Evolutionary conservation across 2,797 vertebrate species (phyloP).

Genomic region (Paramormyrops hopkinsi): DNA sequence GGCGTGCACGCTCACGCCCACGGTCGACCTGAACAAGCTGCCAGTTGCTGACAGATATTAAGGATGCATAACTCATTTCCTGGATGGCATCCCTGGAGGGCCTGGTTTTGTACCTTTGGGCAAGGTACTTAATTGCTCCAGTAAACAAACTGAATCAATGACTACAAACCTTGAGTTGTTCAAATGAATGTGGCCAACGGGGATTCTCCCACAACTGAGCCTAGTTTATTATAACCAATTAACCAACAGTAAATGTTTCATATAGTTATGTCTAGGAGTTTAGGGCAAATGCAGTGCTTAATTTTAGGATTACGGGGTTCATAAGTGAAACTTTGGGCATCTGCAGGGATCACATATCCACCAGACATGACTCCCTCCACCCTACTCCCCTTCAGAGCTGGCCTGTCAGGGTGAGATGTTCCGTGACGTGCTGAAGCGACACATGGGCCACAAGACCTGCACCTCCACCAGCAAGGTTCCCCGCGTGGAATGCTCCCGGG

Average conservation of each 20-base stretch:
- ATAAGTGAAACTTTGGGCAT: neutral
- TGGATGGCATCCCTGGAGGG: neutral
- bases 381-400: constrained; percentile 57
- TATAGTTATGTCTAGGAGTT: neutral
- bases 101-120: neutral
- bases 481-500: constrained; percentile 74
- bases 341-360: neutral
- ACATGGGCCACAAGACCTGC: constrained; percentile 75
- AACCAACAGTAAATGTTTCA: neutral
- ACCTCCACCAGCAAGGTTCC: constrained; percentile 75
- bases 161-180: neutral
- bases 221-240: neutral
- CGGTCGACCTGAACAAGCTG: neutral
- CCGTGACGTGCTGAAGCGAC: constrained; percentile 80
- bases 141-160: neutral
- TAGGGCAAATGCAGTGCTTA: neutral
- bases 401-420: constrained; percentile 79
- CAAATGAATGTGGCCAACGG: neutral
- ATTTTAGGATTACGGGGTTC: neutral
- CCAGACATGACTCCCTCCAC: neutral
- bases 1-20: neutral
- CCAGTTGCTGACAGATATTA: neutral
- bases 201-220: neutral
- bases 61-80: neutral
- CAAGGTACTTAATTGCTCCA: neutral